Percentiles rank a stretch among this genome's conserved stretches.
Evolutionary conservation across 2,888 invertebrate genomes (phyloP).

Genomic region (Dilophus febrilis): DNA sequence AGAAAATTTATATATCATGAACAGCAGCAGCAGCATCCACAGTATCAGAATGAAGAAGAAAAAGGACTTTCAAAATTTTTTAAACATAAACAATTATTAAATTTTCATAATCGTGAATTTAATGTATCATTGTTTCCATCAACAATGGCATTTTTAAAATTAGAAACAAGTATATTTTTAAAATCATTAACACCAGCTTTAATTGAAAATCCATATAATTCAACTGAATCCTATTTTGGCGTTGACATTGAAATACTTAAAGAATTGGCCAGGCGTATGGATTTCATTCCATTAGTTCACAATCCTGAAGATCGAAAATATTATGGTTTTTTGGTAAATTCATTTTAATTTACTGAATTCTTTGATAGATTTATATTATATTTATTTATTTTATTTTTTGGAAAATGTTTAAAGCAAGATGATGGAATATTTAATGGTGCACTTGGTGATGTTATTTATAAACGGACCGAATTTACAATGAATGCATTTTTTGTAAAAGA

Average conservation of each 20-base stretch:
- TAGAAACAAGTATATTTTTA: constrained; percentile 1
- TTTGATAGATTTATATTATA: neutral
- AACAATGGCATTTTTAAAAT: constrained; percentile 5
- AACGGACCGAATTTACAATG: constrained; percentile 9
- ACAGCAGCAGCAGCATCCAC: no score
- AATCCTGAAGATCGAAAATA: constrained; percentile 2
- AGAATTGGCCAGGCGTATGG: constrained; percentile 6
- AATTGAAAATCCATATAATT: neutral
- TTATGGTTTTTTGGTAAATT: constrained; percentile 7
- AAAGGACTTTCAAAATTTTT: no score
- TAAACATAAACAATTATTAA: constrained; percentile 4
- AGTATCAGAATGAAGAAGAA: no score
- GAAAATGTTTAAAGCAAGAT: neutral
- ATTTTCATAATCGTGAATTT: constrained; percentile 4
- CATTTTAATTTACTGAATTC: neutral
- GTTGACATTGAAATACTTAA: constrained; percentile 6
- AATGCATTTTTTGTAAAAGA: constrained; percentile 12
- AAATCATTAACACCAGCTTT: neutral
- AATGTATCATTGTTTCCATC: constrained; percentile 6
- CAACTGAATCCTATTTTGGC: constrained; percentile 6
- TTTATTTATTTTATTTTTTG: neutral
- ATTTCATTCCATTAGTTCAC: constrained; percentile 4
- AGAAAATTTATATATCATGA: no score
- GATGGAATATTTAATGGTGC: constrained; percentile 10
- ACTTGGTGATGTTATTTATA: constrained; percentile 11